Evolutionary conservation across 2,888 invertebrate genomes (phyloP).

Genomic region (Lamellibrachia columna): DNA sequence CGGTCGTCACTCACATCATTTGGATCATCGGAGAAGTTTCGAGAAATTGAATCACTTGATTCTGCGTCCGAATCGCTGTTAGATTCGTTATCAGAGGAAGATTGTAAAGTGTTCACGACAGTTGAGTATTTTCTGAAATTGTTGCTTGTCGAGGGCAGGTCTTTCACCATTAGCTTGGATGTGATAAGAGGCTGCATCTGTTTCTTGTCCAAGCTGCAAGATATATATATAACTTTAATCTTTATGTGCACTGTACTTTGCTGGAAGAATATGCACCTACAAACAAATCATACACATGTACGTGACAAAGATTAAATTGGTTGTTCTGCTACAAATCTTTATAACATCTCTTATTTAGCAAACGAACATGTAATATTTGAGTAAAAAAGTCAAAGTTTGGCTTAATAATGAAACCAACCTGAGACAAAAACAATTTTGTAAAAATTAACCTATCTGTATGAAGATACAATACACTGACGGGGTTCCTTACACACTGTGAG

Average conservation of each 20-base stretch:
- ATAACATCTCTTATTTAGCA: no score
- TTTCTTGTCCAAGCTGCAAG: background rate
- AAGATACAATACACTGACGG: no score
- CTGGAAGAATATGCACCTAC: background rate
- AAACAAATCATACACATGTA: background rate
- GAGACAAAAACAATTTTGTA: no score
- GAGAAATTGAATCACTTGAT: background rate
- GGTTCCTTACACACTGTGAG: no score
- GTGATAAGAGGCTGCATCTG: background rate
- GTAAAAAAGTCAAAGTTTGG: no score
- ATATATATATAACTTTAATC: background rate
- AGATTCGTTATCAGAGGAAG: background rate
- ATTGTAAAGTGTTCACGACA: background rate
- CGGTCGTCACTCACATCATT: background rate
- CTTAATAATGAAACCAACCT: no score
- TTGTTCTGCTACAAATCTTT: background rate
- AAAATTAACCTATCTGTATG: no score
- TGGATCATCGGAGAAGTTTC: background rate
- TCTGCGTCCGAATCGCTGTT: background rate
- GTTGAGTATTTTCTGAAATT: background rate
- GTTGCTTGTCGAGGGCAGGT: background rate
- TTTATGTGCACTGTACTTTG: background rate
- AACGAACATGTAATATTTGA: no score
- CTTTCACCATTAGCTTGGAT: background rate
- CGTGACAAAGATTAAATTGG: background rate